Evolutionary conservation across 2,888 invertebrate species (phyloP).

Genomic region (Drosophila recens): DNA sequence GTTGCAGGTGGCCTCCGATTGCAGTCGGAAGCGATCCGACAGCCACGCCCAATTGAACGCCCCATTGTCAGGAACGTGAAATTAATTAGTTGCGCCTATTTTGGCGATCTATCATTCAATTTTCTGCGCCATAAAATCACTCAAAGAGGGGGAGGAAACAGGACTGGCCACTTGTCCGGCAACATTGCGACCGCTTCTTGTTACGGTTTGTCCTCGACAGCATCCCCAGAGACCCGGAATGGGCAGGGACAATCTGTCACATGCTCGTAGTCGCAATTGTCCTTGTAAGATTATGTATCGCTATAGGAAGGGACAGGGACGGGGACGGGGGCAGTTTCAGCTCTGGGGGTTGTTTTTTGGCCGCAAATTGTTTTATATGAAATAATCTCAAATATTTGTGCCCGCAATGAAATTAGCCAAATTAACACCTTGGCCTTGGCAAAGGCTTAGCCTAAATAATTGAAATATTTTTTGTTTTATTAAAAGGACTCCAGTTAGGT

Average conservation of each 20-base stretch:
- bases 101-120: slow-evolving; percentile 84
- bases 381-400: slow-evolving; percentile 77
- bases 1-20: slow-evolving; percentile 66
- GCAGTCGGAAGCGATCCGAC: slow-evolving; percentile 22
- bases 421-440: slow-evolving; percentile 75
- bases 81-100: slow-evolving; percentile 84
- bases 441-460: slow-evolving; percentile 71
- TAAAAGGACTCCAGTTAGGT: slow-evolving; percentile 48
- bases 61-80: slow-evolving; percentile 63
- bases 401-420: slow-evolving; percentile 79
- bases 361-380: slow-evolving; percentile 71
- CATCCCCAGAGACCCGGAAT: slow-evolving; percentile 2
- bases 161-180: slow-evolving; percentile 62
- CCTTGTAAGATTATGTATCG: slow-evolving; percentile 40
- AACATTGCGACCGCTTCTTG: slow-evolving; percentile 32
- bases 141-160: slow-evolving; percentile 24
- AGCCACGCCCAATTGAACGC: slow-evolving; percentile 69
- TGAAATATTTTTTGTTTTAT: slow-evolving; percentile 78
- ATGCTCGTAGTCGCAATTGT: slow-evolving; percentile 31
- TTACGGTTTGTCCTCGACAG: slow-evolving; percentile 52
- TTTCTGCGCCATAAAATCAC: slow-evolving; percentile 83
- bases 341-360: slow-evolving; percentile 36
- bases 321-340: background rate
- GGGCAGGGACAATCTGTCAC: slow-evolving; percentile 69
- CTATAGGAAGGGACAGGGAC: background rate